These are phyloP conservation scores for Brachionus paranguensis DNA, from an alignment of 1,140 invertebrate genomes.

Conservation along the genomic window DNA sequence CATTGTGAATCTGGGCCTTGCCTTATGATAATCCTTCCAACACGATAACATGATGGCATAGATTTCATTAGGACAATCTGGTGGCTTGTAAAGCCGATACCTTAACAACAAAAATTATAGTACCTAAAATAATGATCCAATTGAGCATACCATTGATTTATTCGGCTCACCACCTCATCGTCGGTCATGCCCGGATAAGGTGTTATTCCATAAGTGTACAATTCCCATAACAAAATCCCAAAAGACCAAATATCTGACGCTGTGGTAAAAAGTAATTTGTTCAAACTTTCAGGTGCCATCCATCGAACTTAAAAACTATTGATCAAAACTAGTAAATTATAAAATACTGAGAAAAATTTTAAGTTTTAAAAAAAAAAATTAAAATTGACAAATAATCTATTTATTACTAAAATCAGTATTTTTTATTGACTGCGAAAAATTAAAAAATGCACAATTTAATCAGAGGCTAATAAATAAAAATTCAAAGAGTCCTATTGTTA, in stretches of 20 bases:
- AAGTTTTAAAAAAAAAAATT: too few relatives aligned
- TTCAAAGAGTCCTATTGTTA: too few relatives aligned
- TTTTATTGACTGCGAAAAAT: too few relatives aligned
- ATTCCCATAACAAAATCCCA: conserved; percentile 60
- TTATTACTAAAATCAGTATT: too few relatives aligned
- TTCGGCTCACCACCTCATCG: conserved; percentile 97
- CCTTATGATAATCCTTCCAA: conserved; percentile 73
- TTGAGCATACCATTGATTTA: conserved; percentile 73
- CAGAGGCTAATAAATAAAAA: too few relatives aligned
- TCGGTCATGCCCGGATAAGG: conserved; percentile 93
- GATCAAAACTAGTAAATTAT: conserved; percentile 59
- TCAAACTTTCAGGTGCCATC: conserved; percentile 97
- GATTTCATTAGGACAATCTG: conserved; percentile 72
- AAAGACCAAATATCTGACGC: conserved; percentile 80
- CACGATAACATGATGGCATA: conserved; percentile 97
- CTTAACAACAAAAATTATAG: neutral
- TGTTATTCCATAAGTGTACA: conserved; percentile 60
- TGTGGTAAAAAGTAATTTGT: conserved; percentile 86
- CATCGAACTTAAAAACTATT: conserved; percentile 81
- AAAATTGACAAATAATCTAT: too few relatives aligned
- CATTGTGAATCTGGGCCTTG: conserved; percentile 9
- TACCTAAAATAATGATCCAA: conserved; percentile 56
- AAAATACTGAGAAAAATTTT: too few relatives aligned
- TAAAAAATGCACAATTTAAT: too few relatives aligned
- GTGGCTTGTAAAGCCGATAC: conserved; percentile 74